Conservation (phyloP, 2,113 vertebrate species). For the Macrotis lagotis region DNA sequence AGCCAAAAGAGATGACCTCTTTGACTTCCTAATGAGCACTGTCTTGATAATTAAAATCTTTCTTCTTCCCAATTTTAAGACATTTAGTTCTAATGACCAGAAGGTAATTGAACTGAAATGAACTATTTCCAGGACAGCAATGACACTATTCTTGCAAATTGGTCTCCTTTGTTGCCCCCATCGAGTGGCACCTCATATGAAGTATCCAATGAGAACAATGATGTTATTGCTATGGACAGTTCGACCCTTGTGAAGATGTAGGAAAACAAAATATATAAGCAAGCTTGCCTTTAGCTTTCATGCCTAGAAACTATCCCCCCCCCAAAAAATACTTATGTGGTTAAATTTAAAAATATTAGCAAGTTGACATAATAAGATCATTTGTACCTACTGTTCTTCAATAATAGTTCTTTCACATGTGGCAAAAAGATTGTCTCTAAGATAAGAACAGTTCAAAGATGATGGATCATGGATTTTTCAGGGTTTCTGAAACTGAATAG, state of each 20-base stretch:
- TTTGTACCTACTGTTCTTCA: constrained; percentile 2
- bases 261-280: constrained; percentile 27
- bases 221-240: neutral
- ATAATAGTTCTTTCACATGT: neutral
- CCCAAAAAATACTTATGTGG: neutral
- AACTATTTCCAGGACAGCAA: neutral
- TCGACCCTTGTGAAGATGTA: neutral
- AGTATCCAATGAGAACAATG: neutral
- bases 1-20: neutral
- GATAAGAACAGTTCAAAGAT: neutral
- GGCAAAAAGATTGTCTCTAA: neutral
- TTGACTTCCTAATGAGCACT: neutral
- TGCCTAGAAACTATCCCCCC: neutral
- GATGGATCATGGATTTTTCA: neutral
- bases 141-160: neutral
- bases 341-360: constrained; percentile 11
- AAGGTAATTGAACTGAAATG: neutral
- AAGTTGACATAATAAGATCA: neutral
- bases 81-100: neutral
- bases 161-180: neutral
- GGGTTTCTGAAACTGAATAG: neutral
- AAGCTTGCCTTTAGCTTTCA: neutral
- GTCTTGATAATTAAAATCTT: neutral
- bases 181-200: neutral
- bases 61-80: neutral